These are phyloP conservation scores for Scomber colias DNA, from an alignment of 2,113 vertebrate species.

Conservation along the genomic window DNA sequence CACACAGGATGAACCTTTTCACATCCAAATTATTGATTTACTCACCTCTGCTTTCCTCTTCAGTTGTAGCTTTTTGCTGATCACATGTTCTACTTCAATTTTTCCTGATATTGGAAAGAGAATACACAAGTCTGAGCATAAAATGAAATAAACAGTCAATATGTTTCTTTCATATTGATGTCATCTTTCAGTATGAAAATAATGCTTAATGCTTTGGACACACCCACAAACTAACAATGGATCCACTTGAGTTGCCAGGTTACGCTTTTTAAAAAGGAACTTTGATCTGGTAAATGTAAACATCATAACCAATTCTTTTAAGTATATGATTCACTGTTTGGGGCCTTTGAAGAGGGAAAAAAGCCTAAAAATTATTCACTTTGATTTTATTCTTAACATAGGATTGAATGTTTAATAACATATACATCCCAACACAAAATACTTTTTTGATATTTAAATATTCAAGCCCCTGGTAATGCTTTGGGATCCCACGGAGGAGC, in stretches of 20 bases:
- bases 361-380: neutral
- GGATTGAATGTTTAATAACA: neutral
- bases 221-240: slow-evolving; percentile 16
- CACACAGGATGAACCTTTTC: neutral
- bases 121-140: neutral
- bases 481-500: too few relatives aligned
- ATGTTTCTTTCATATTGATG: too few relatives aligned
- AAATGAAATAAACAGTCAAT: neutral
- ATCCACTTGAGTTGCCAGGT: slow-evolving; percentile 10
- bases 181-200: neutral
- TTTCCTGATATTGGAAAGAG: slow-evolving; percentile 74
- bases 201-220: neutral
- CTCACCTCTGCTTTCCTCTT: slow-evolving; percentile 84
- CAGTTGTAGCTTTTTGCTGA: slow-evolving; percentile 82
- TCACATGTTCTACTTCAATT: slow-evolving; percentile 79
- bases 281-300: slow-evolving; percentile 4
- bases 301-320: neutral
- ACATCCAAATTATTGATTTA: neutral
- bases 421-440: neutral
- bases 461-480: neutral
- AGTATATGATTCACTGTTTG: neutral
- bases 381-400: neutral
- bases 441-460: neutral
- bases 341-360: neutral
- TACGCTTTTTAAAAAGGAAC: neutral